Percentiles rank a stretch among this genome's conserved stretches.
phyloP scores from a whole-genome alignment of 2,888 invertebrate genomes.

The Heliconius erato region DNA sequence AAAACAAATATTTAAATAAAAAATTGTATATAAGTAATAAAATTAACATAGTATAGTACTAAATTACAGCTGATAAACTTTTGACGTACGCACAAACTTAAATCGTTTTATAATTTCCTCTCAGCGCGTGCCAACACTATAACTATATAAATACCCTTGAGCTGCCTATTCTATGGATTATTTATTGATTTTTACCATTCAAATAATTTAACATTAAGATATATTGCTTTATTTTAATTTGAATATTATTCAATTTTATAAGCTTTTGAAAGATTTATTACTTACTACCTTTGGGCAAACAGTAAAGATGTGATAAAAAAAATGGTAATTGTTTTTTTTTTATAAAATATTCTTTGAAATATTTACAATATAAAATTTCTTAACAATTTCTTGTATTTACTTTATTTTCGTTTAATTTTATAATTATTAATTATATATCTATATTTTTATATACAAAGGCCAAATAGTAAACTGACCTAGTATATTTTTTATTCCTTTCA shows the following conservation, averaged over 20 bases:
- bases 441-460: constrained; percentile 21
- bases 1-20: not conserved
- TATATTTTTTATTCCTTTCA: constrained; percentile 26
- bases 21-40: not conserved
- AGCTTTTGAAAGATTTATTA: constrained; percentile 21
- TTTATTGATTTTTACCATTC: constrained; percentile 70
- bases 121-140: constrained; percentile 58
- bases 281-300: not conserved
- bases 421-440: not conserved
- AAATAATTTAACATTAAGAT: constrained; percentile 62
- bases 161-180: constrained; percentile 65
- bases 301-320: not conserved
- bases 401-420: not conserved
- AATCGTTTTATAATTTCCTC: constrained; percentile 34
- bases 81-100: not conserved
- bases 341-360: not conserved
- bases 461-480: constrained; percentile 36
- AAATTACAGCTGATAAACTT: not conserved
- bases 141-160: constrained; percentile 61
- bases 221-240: constrained; percentile 33
- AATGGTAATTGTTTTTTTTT: not conserved
- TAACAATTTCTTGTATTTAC: not conserved
- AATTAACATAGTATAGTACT: not conserved
- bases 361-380: not conserved
- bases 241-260: constrained; percentile 20